Conservation (phyloP, 2,797 vertebrate species). For the Xerus rutilus region DNA sequence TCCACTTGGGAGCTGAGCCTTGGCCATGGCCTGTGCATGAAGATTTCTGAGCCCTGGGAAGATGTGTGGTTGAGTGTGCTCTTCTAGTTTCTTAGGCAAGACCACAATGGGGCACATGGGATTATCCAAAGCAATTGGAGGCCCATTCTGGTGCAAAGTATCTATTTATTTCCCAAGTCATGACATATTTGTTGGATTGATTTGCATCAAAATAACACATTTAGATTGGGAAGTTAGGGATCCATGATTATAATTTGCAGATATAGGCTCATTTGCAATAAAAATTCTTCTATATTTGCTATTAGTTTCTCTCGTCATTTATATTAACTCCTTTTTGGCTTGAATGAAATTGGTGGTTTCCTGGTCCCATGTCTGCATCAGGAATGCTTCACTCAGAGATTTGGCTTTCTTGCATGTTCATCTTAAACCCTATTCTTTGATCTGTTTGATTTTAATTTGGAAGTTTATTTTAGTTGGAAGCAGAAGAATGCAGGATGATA, state of each 20-base stretch:
- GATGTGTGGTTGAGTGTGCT: neutral
- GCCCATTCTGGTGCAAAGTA: neutral
- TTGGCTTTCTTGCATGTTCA: neutral
- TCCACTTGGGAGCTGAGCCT: neutral
- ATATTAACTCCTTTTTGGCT: neutral
- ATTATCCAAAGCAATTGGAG: neutral
- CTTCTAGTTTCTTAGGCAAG: neutral
- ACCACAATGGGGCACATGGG: accelerated
- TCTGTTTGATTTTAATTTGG: constrained; percentile 8
- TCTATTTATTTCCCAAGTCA: neutral
- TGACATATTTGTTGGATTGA: neutral
- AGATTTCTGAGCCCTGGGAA: neutral
- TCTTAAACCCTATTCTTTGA: constrained; percentile 41
- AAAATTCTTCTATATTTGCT: neutral
- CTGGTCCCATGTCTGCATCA: neutral
- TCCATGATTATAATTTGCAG: neutral
- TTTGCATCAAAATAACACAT: constrained; percentile 30
- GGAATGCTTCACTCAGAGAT: neutral
- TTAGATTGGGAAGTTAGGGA: neutral
- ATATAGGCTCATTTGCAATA: neutral
- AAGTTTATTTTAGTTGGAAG: neutral
- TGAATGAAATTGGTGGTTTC: neutral
- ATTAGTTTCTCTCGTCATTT: neutral
- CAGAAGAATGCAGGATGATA: neutral
- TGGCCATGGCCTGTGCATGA: no score